These are phyloP conservation scores for Leucoraja ocellata DNA, from an alignment of 2,797 vertebrate genomes.

Conservation along the genomic window DNA sequence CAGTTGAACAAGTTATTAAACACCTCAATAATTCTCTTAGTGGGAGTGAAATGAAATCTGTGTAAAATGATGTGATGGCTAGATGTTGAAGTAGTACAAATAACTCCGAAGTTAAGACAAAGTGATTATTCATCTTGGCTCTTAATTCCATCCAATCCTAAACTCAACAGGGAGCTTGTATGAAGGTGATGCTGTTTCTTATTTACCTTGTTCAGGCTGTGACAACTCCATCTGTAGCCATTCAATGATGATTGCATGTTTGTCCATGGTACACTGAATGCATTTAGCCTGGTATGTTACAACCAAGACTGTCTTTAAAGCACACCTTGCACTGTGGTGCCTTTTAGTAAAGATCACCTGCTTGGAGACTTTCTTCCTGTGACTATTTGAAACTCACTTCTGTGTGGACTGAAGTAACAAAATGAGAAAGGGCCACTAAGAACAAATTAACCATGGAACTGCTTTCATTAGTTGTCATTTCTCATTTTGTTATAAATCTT, in stretches of 20 bases:
- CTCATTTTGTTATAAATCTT: too few species aligned
- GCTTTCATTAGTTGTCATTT: neutral
- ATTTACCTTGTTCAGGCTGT: constrained; percentile 21
- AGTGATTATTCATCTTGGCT: neutral
- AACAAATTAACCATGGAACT: neutral
- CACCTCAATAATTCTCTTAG: neutral
- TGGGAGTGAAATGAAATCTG: neutral
- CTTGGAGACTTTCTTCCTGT: neutral
- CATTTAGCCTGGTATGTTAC: too few species aligned
- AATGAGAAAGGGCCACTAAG: neutral
- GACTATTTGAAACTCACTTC: neutral
- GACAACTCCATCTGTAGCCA: neutral
- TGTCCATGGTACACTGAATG: too few species aligned
- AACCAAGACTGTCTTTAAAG: too few species aligned
- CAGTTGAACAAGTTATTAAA: neutral
- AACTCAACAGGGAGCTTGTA: neutral
- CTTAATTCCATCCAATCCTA: neutral
- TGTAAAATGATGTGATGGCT: neutral
- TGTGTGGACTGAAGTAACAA: neutral
- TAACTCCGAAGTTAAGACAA: neutral
- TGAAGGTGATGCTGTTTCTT: neutral
- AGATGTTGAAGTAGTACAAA: neutral
- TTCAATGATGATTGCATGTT: neutral
- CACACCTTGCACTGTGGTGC: too few species aligned
- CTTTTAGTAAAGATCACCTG: neutral